Evolutionary conservation across 2,797 vertebrate species (phyloP).

Genomic region (Sus cebifrons): DNA sequence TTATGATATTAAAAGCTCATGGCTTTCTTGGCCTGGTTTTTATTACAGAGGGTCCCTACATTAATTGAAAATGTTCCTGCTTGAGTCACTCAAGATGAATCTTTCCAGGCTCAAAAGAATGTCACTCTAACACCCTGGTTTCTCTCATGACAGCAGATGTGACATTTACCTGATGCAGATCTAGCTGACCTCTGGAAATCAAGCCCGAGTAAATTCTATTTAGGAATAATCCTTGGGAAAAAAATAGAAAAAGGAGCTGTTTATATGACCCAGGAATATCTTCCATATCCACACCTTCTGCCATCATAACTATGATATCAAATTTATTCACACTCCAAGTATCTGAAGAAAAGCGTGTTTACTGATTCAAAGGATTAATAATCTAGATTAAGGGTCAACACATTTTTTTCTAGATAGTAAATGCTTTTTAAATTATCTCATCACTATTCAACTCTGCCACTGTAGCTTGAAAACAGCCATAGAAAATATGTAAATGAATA

Average conservation of each 20-base stretch:
- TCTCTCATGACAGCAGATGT: neutral
- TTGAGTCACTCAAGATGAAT: neutral
- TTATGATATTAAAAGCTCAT: neutral
- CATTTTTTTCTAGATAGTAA: neutral
- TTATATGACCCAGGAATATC: neutral
- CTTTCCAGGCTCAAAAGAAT: neutral
- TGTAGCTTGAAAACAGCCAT: neutral
- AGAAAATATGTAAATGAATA: neutral
- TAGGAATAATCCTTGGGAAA: neutral
- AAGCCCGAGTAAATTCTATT: neutral
- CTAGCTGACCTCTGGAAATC: slow-evolving; percentile 22
- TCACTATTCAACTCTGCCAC: neutral
- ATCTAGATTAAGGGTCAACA: neutral
- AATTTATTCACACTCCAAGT: neutral
- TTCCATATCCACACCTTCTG: neutral
- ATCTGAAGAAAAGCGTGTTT: slow-evolving; percentile 23
- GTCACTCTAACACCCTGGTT: neutral
- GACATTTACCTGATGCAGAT: neutral
- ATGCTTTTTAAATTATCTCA: neutral
- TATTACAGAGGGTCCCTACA: neutral
- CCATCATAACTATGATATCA: neutral
- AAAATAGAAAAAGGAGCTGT: neutral
- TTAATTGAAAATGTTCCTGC: slow-evolving; percentile 33
- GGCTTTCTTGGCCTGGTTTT: neutral
- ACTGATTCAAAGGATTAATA: neutral